These are phyloP conservation scores for Euglossa dilemma DNA, from an alignment of 1,140 invertebrate species.

Conservation along the genomic window DNA sequence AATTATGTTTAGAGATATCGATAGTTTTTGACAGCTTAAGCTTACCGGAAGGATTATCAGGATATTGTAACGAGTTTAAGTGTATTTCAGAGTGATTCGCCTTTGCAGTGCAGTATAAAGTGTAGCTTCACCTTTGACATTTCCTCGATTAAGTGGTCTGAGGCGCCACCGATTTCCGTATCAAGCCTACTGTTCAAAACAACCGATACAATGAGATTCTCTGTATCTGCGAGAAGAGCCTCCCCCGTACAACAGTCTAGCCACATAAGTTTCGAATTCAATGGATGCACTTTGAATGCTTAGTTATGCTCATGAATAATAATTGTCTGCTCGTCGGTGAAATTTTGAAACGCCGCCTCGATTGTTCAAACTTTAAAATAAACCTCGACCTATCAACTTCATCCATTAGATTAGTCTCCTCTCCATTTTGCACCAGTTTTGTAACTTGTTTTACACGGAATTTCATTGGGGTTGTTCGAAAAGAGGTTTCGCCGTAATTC, in stretches of 20 bases:
- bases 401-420: no score
- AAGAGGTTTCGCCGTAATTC: no score
- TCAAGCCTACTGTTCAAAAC: constrained; percentile 3
- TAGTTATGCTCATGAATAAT: background rate
- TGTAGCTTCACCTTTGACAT: constrained; percentile 36
- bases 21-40: background rate
- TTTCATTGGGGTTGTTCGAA: no score
- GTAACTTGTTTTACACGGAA: no score
- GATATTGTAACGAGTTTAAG: background rate
- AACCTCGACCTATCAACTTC: no score
- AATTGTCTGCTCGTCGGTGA: no score
- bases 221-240: background rate
- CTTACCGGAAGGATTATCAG: no score
- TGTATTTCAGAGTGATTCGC: background rate
- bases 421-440: no score
- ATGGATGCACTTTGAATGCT: background rate
- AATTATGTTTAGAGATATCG: background rate
- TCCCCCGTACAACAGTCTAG: background rate
- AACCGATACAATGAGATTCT: background rate
- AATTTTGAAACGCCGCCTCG: background rate
- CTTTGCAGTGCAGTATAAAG: background rate
- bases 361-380: background rate
- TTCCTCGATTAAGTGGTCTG: constrained; percentile 18
- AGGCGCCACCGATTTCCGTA: constrained; percentile 28
- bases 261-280: background rate